Conservation (phyloP, 2,888 invertebrate genomes). For the Dynastes grantii region DNA sequence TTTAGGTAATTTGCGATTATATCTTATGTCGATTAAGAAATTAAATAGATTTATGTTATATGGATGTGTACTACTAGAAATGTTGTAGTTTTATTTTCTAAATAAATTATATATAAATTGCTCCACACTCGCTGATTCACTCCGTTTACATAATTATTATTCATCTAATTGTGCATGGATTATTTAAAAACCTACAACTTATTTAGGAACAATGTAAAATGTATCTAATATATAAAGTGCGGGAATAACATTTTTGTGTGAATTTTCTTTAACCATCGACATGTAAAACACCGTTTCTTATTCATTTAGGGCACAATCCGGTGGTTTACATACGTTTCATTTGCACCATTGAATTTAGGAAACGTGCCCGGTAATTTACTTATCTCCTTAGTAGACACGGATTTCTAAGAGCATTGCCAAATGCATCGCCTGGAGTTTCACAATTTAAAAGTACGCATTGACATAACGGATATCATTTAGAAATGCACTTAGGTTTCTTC, state of each 20-base stretch:
- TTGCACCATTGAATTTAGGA: conserved; percentile 61
- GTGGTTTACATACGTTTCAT: conserved; percentile 49
- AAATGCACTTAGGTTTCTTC: conserved; percentile 10
- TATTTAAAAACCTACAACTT: conserved; percentile 52
- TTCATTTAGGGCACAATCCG: conserved; percentile 47
- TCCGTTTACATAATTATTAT: conserved; percentile 46
- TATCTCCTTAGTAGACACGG: conserved; percentile 11
- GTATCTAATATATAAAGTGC: conserved; percentile 50
- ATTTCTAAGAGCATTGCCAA: background rate
- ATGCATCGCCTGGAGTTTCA: background rate
- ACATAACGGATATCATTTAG: background rate
- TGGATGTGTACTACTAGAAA: background rate
- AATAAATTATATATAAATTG: background rate
- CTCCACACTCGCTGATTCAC: conserved; percentile 25
- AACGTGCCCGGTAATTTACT: conserved; percentile 55
- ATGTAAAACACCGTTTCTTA: conserved; percentile 49
- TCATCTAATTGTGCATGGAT: conserved; percentile 48
- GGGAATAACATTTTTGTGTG: conserved; percentile 51
- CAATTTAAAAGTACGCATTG: conserved; percentile 33
- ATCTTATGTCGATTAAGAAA: too few relatives aligned
- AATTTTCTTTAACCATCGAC: conserved; percentile 43
- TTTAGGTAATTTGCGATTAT: too few relatives aligned
- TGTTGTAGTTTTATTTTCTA: too few relatives aligned
- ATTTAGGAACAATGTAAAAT: conserved; percentile 59
- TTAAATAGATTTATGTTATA: background rate